Evolutionary conservation across 1,140 invertebrate species (phyloP).

Genomic region (Leucophenga varia): DNA sequence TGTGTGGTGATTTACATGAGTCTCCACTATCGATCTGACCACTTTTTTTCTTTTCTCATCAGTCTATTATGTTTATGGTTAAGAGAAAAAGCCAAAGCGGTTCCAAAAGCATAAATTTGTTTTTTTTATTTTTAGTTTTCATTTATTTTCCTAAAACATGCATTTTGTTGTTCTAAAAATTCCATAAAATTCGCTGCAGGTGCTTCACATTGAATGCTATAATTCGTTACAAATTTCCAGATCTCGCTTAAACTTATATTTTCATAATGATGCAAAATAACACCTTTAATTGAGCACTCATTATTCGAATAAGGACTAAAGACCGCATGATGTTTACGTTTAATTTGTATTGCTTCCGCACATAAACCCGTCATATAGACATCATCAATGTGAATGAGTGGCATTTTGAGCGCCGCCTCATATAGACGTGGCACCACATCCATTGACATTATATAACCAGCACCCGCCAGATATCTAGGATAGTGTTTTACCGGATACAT

Average conservation of each 20-base stretch:
- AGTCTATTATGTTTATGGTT: no score
- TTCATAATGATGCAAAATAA: conserved; percentile 42
- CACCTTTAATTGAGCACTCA: conserved; percentile 41
- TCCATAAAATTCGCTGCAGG: conserved; percentile 47
- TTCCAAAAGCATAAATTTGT: no score
- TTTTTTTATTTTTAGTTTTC: no score
- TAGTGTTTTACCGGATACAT: conserved; percentile 75
- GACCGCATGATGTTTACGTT: conserved; percentile 34
- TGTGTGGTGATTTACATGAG: no score
- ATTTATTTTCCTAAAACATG: no score
- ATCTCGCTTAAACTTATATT: conserved; percentile 40
- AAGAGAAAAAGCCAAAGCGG: no score
- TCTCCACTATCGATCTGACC: no score
- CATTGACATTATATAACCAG: conserved; percentile 78
- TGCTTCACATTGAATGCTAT: conserved; percentile 36
- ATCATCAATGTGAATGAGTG: conserved; percentile 80
- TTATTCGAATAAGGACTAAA: conserved; percentile 40
- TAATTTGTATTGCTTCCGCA: conserved; percentile 34
- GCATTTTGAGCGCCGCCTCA: conserved; percentile 66
- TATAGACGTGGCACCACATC: conserved; percentile 70
- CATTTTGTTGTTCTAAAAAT: no score
- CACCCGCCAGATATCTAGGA: conserved; percentile 83
- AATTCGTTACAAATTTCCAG: conserved; percentile 42
- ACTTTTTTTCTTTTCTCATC: no score
- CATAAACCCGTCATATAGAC: conserved; percentile 77